These are phyloP conservation scores for Copidosoma floridanum DNA, from an alignment of 1,140 invertebrate species.

Conservation along the genomic window DNA sequence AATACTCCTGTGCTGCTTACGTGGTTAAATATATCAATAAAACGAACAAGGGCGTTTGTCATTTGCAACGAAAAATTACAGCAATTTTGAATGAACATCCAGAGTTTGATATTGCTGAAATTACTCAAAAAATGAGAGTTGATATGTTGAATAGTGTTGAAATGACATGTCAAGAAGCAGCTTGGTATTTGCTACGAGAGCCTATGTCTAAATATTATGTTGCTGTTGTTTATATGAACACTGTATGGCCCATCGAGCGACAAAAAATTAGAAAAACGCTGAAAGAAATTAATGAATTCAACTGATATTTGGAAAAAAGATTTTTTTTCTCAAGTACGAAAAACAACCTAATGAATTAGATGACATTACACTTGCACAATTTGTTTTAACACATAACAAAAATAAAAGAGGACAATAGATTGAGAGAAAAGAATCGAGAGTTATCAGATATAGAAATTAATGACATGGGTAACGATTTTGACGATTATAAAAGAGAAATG, in stretches of 20 bases:
- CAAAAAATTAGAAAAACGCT: conserved; percentile 36
- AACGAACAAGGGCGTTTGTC: conserved; percentile 43
- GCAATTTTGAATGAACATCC: conserved; percentile 33
- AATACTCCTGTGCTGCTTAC: conserved; percentile 45
- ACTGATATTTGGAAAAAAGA: no score
- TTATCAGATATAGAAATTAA: conserved; percentile 45
- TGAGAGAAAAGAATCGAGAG: conserved; percentile 24
- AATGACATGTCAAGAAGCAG: conserved; percentile 50
- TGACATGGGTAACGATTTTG: conserved; percentile 35
- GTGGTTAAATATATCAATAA: conserved; percentile 47
- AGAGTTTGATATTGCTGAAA: conserved; percentile 31
- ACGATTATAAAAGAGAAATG: conserved; percentile 38
- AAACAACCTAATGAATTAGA: conserved; percentile 44
- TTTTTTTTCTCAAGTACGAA: conserved; percentile 39
- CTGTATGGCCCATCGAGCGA: conserved; percentile 42
- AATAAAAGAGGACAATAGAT: conserved; percentile 32
- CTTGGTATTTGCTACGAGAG: conserved; percentile 45
- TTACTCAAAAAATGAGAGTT: conserved; percentile 36
- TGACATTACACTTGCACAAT: conserved; percentile 37
- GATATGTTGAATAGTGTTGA: conserved; percentile 41
- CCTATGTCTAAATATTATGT: conserved; percentile 33
- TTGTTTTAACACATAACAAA: conserved; percentile 32
- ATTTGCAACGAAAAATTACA: conserved; percentile 35
- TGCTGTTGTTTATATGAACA: conserved; percentile 38
- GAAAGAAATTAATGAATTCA: no score